Percentiles rank a stretch among this genome's conserved stretches.
Conservation (phyloP, 2,797 vertebrate genomes). For the Silurus lanzhouensis region DNA sequence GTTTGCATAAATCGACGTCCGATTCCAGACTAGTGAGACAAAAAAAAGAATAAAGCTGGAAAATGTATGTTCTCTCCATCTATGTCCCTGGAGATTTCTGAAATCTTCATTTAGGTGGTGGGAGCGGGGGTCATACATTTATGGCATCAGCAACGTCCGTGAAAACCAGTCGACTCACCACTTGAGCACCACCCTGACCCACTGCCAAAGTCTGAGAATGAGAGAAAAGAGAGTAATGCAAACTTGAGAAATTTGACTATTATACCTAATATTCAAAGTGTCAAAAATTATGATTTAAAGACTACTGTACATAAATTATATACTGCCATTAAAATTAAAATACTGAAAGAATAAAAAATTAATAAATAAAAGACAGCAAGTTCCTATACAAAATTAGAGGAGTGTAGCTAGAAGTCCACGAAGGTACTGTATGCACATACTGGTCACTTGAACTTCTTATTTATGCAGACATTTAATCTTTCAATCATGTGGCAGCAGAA, state of each 20-base stretch:
- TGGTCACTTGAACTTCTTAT: not conserved
- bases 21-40: not conserved
- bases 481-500: not conserved
- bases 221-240: not conserved
- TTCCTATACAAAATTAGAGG: not conserved
- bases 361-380: too few relatives aligned
- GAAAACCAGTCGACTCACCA: conserved; percentile 95
- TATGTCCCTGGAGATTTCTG: conserved; percentile 10
- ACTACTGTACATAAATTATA: not conserved
- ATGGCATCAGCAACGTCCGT: conserved; percentile 93
- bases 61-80: not conserved
- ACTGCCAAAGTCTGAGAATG: conserved; percentile 80
- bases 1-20: not conserved
- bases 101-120: conserved; percentile 39
- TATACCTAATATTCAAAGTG: too few relatives aligned
- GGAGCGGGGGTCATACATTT: conserved; percentile 78
- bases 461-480: not conserved
- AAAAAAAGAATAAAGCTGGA: not conserved
- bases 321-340: not conserved
- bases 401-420: not conserved
- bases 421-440: not conserved
- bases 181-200: conserved; percentile 87
- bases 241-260: not conserved
- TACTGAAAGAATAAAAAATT: not conserved
- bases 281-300: not conserved